Conservation (phyloP, 2,797 vertebrate genomes). For the Gymnoscopelus braueri region DNA sequence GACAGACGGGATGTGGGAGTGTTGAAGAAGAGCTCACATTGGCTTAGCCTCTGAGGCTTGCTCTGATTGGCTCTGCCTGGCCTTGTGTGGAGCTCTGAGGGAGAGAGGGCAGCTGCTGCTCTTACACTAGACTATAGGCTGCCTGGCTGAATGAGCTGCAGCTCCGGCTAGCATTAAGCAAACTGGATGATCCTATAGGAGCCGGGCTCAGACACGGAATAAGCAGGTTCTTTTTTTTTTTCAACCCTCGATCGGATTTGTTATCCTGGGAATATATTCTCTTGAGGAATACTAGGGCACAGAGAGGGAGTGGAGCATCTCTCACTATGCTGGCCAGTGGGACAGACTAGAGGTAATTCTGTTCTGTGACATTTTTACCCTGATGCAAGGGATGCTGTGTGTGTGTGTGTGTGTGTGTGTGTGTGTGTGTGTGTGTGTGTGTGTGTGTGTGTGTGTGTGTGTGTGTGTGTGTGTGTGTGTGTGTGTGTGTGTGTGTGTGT, state of each 20-base stretch:
- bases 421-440: too few species aligned
- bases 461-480: too few species aligned
- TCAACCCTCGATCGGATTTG: too few species aligned
- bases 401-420: background rate
- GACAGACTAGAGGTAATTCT: conserved; percentile 66
- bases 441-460: background rate
- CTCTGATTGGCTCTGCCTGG: conserved; percentile 83
- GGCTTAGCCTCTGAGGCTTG: conserved; percentile 83
- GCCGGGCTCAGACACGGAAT: too few species aligned
- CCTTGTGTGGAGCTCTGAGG: conserved; percentile 83
- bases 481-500: too few species aligned
- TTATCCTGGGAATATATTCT: conserved; percentile 56
- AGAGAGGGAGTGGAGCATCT: conserved; percentile 26
- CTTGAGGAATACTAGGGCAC: conserved; percentile 59
- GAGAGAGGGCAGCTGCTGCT: conserved; percentile 85
- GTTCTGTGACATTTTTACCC: conserved; percentile 71
- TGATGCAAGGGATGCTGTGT: conserved; percentile 58
- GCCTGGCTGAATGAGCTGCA: conserved; percentile 66
- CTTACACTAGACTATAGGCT: conserved; percentile 28
- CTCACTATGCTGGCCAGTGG: background rate
- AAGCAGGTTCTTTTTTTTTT: too few species aligned
- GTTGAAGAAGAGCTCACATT: conserved; percentile 84
- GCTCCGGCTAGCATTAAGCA: conserved; percentile 1
- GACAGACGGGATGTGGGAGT: conserved; percentile 73
- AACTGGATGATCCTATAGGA: conserved; percentile 12